These are phyloP conservation scores for Mamestra configurata DNA, from an alignment of 1,140 invertebrate species.

Conservation along the genomic window DNA sequence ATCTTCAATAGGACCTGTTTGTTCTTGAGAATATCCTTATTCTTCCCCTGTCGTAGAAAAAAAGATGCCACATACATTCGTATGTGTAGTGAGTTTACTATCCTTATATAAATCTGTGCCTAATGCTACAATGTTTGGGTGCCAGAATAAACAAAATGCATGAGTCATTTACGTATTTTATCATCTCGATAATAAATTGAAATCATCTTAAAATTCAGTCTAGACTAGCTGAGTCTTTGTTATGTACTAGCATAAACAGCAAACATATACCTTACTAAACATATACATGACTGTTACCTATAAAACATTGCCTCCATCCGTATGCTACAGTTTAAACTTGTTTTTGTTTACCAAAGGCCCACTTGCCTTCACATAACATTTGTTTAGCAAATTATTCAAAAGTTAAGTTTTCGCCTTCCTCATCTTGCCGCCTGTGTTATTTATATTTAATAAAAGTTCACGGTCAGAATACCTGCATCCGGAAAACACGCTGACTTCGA, in stretches of 20 bases:
- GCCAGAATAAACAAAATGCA: background rate
- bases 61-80: too few relatives aligned
- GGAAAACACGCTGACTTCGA: background rate
- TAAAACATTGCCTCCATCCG: too few relatives aligned
- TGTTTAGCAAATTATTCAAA: slow-evolving; percentile 42
- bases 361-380: slow-evolving; percentile 23
- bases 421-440: slow-evolving; percentile 4
- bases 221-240: too few relatives aligned
- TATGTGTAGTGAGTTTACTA: background rate
- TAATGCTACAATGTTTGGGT: background rate
- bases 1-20: background rate
- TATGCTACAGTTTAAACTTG: background rate
- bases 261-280: too few relatives aligned
- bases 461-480: slow-evolving; percentile 25
- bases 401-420: slow-evolving; percentile 25
- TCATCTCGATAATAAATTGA: too few relatives aligned
- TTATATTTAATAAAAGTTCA: slow-evolving; percentile 53
- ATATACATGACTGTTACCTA: too few relatives aligned
- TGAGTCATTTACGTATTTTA: too few relatives aligned
- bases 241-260: too few relatives aligned
- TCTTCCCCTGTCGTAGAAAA: background rate
- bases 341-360: background rate
- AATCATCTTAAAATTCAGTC: too few relatives aligned
- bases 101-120: background rate
- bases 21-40: background rate